These are phyloP conservation scores for Macquaria ambigua DNA, from an alignment of 2,113 vertebrate species.

Conservation along the genomic window DNA sequence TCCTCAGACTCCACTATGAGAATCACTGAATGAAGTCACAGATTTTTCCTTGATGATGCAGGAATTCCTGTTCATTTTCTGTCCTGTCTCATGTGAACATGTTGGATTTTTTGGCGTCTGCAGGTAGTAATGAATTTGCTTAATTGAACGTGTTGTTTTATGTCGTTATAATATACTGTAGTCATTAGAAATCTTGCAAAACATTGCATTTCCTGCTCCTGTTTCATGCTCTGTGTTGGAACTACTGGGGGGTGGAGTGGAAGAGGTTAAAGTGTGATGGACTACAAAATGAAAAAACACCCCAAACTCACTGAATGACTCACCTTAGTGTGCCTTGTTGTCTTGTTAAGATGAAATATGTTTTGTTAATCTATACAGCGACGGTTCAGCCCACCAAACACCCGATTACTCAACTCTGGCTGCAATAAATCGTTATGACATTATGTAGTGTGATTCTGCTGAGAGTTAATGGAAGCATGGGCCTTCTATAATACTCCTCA, in stretches of 20 bases:
- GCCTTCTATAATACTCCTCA: slow-evolving; percentile 11
- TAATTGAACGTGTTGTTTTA: too few species aligned
- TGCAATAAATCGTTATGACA: slow-evolving; percentile 22
- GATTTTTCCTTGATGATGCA: not conserved
- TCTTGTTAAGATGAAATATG: not conserved
- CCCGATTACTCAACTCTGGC: slow-evolving; percentile 16
- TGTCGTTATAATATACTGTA: too few species aligned
- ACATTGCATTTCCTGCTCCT: too few species aligned
- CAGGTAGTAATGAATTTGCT: too few species aligned
- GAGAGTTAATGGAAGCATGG: slow-evolving; percentile 40
- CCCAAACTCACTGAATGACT: not conserved
- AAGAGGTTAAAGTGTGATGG: not conserved
- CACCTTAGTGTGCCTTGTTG: not conserved
- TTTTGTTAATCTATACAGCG: not conserved
- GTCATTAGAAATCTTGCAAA: too few species aligned
- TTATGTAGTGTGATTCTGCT: slow-evolving; percentile 4
- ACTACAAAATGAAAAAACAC: not conserved
- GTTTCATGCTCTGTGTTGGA: too few species aligned
- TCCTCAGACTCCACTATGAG: too few species aligned
- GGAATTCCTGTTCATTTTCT: not conserved
- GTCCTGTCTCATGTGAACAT: not conserved
- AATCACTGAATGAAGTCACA: too few species aligned
- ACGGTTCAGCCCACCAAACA: not conserved
- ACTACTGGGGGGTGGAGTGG: too few species aligned
- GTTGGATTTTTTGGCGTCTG: not conserved